Percentiles rank a stretch among this genome's conserved stretches.
These are phyloP conservation scores for Macropodus opercularis DNA, from an alignment of 2,797 vertebrate species.

Conservation along the genomic window DNA sequence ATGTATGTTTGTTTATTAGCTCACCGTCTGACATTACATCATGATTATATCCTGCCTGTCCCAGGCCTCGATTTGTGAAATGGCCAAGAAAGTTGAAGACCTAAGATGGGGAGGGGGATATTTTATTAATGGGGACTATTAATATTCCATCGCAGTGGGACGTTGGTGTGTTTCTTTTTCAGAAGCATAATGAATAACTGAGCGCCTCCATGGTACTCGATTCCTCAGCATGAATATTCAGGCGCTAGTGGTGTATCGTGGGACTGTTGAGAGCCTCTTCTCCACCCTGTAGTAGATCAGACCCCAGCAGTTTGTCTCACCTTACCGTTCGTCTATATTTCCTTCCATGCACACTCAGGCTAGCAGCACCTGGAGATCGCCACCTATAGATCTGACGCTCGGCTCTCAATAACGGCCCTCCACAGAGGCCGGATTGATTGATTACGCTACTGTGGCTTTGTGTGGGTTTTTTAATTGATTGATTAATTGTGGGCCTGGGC, in stretches of 20 bases:
- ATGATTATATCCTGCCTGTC: constrained; percentile 43
- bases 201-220: constrained; percentile 74
- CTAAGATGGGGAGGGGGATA: constrained; percentile 72
- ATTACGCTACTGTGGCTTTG: constrained; percentile 69
- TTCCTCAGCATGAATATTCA: constrained; percentile 84
- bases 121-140: constrained; percentile 85
- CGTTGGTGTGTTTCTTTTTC: constrained; percentile 80
- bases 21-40: constrained; percentile 33
- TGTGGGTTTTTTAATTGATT: constrained; percentile 80
- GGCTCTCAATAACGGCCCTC: constrained; percentile 59
- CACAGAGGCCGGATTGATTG: constrained; percentile 68
- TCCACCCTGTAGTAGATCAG: constrained; percentile 59
- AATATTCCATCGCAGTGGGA: constrained; percentile 84
- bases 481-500: constrained; percentile 70
- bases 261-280: constrained; percentile 67
- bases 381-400: constrained; percentile 62
- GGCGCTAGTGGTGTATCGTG: constrained; percentile 59
- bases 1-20: constrained; percentile 7
- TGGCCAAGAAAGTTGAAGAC: constrained; percentile 68
- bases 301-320: constrained; percentile 59
- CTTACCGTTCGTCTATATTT: constrained; percentile 33
- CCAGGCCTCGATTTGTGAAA: constrained; percentile 44
- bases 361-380: constrained; percentile 36
- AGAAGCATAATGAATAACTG: constrained; percentile 85
- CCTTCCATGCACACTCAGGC: constrained; percentile 22